These are phyloP conservation scores for Pteronotus mesoamericanus DNA, from an alignment of 2,797 vertebrate genomes.

Conservation along the genomic window DNA sequence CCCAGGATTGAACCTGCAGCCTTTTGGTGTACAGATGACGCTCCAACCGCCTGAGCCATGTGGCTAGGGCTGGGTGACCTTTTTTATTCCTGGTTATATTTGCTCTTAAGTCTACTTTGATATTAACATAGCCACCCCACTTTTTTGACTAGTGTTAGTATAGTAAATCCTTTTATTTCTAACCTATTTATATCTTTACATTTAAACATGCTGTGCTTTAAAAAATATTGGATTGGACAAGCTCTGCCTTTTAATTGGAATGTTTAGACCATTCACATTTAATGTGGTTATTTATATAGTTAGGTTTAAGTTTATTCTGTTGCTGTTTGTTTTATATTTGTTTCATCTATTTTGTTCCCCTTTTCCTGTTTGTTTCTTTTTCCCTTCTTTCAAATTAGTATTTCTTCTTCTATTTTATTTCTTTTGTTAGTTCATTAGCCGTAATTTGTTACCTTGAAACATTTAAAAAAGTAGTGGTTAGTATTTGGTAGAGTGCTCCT, in stretches of 20 bases:
- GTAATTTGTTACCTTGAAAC: background rate
- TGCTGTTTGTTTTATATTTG: background rate
- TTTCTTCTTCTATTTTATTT: background rate
- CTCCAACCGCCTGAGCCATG: background rate
- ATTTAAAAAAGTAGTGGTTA: background rate
- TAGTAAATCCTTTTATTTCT: background rate
- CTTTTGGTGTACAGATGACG: background rate
- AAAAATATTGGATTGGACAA: background rate
- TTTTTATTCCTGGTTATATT: background rate
- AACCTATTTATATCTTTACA: background rate
- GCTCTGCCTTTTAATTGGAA: background rate
- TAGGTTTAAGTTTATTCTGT: background rate
- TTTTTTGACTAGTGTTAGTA: background rate
- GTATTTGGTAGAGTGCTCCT: background rate
- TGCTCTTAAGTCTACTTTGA: background rate
- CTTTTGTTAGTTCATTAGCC: background rate
- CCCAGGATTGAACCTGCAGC: background rate
- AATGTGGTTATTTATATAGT: background rate
- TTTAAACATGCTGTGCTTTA: background rate
- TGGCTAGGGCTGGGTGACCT: background rate
- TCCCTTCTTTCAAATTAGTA: background rate
- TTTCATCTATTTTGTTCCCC: background rate
- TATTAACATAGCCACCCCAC: background rate
- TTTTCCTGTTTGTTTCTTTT: background rate
- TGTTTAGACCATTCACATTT: background rate